Conservation (phyloP, 2,888 invertebrate species). For the Caenorhabditis becei region DNA sequence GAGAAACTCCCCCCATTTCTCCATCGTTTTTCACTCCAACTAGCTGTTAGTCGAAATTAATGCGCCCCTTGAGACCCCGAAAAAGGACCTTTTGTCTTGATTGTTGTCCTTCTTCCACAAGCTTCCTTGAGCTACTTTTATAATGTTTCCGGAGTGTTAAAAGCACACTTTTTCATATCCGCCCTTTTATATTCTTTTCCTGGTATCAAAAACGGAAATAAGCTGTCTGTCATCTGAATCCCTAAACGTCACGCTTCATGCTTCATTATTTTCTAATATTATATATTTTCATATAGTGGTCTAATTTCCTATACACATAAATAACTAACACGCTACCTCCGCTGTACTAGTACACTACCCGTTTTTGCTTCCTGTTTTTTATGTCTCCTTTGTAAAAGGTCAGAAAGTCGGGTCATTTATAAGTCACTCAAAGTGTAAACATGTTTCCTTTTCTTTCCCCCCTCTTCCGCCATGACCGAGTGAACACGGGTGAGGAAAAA, state of each 20-base stretch:
- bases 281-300: no score
- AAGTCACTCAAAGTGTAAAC: conserved; percentile 49
- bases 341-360: no score
- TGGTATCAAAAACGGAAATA: no score
- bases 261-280: no score
- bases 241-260: no score
- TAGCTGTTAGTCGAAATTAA: conserved; percentile 61
- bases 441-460: conserved; percentile 16
- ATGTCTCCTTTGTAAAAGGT: conserved; percentile 25
- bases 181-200: no score
- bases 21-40: conserved; percentile 40
- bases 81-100: conserved; percentile 49
- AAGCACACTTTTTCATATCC: no score
- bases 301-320: no score
- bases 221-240: no score
- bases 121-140: neutral
- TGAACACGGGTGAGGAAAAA: conserved; percentile 22
- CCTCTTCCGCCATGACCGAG: conserved; percentile 21
- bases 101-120: conserved; percentile 29
- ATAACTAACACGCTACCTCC: no score
- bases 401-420: conserved; percentile 21
- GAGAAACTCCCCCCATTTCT: no score
- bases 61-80: conserved; percentile 53
- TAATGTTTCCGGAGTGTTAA: no score
- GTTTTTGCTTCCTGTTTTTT: conserved; percentile 53